phyloP scores from a whole-genome alignment of 2,888 invertebrate genomes.

The Sericinus montela region DNA sequence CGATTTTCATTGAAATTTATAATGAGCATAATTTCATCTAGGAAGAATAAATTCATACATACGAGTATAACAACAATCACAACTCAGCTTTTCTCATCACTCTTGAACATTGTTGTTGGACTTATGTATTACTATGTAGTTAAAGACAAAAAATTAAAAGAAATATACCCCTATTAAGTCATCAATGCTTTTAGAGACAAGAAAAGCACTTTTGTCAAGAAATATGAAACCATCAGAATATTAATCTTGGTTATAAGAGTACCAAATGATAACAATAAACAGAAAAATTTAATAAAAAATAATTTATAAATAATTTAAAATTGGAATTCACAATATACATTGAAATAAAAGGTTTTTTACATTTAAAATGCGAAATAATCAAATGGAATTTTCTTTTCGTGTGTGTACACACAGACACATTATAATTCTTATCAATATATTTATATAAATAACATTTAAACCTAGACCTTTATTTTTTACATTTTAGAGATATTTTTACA shows the following conservation, averaged over 20 bases:
- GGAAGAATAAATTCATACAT: constrained; percentile 55
- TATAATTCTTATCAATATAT: constrained; percentile 68
- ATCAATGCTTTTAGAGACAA: constrained; percentile 3
- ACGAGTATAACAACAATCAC: constrained; percentile 29
- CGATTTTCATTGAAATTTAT: constrained; percentile 68
- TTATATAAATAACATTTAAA: constrained; percentile 72
- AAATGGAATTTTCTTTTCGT: constrained; percentile 52
- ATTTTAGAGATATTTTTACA: constrained; percentile 77
- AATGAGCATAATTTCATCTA: constrained; percentile 72
- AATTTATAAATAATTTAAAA: constrained; percentile 8
- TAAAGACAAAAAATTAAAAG: background rate
- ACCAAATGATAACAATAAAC: background rate
- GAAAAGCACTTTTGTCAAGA: constrained; percentile 10
- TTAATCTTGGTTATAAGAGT: background rate
- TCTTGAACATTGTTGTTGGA: background rate
- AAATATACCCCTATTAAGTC: background rate
- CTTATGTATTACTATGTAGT: background rate
- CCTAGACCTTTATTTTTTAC: constrained; percentile 64
- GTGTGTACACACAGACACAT: constrained; percentile 63
- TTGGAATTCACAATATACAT: constrained; percentile 26
- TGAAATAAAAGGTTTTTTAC: constrained; percentile 16
- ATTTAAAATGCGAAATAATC: constrained; percentile 60
- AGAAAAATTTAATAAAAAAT: constrained; percentile 1
- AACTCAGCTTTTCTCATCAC: background rate
- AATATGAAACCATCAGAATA: background rate